These are phyloP conservation scores for Drosophila algonquin DNA, from an alignment of 2,888 invertebrate genomes.

Conservation along the genomic window DNA sequence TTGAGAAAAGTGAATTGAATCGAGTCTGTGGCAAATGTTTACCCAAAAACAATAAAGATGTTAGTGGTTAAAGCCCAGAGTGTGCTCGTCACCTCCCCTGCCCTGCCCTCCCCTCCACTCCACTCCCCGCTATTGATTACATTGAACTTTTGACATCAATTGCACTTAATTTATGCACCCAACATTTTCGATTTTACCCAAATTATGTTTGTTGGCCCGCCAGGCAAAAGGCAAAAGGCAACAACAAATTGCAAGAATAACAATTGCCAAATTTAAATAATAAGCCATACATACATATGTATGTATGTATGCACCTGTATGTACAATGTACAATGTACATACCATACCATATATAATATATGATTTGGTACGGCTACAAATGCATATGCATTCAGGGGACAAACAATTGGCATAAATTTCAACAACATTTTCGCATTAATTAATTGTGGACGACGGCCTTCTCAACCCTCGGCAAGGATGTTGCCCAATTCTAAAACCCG, in stretches of 20 bases:
- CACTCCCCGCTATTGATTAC: conserved; percentile 16
- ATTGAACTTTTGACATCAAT: conserved; percentile 54
- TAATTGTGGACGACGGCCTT: conserved; percentile 21
- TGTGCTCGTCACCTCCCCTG: neutral
- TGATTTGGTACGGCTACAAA: neutral
- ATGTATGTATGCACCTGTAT: no score
- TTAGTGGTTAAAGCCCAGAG: conserved; percentile 4
- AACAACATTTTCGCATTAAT: conserved; percentile 32
- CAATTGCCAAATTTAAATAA: conserved; percentile 49
- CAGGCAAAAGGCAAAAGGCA: conserved; percentile 3
- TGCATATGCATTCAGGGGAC: neutral
- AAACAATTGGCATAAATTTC: conserved; percentile 39
- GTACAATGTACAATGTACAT: no score
- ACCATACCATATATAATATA: conserved; percentile 5
- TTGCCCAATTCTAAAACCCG: neutral
- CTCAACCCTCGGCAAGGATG: neutral
- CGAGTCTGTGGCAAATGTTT: neutral
- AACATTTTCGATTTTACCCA: conserved; percentile 35
- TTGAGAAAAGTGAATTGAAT: neutral
- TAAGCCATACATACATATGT: conserved; percentile 13
- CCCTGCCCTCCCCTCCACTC: neutral
- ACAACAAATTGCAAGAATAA: conserved; percentile 17
- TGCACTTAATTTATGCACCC: conserved; percentile 66
- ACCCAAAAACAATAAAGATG: neutral
- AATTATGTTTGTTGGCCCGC: conserved; percentile 35